Conservation (phyloP, 2,797 vertebrate genomes). For the Gallinago nigripennis region DNA sequence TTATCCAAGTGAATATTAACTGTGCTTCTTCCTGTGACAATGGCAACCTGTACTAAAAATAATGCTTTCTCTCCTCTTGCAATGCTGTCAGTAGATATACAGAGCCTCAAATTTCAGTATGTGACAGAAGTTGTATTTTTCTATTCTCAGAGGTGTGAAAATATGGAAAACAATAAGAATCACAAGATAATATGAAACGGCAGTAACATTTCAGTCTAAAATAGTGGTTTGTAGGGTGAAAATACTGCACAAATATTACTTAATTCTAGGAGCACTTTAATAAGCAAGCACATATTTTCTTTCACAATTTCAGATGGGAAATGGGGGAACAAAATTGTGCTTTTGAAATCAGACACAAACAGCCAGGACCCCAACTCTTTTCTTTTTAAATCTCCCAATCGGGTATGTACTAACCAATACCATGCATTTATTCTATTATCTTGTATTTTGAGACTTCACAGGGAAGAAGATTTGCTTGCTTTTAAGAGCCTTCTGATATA, state of each 20-base stretch:
- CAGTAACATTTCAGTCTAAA: background rate
- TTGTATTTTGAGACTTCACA: background rate
- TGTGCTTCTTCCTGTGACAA: background rate
- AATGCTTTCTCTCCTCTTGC: background rate
- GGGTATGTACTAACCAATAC: background rate
- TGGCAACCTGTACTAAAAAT: background rate
- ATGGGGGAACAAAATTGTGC: background rate
- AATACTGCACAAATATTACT: background rate
- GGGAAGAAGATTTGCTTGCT: background rate
- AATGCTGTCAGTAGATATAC: background rate
- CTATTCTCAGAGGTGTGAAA: background rate
- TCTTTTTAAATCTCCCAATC: background rate
- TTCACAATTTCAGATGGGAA: background rate
- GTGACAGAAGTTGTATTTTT: background rate
- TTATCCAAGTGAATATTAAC: background rate
- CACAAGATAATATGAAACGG: background rate
- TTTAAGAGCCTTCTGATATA: background rate
- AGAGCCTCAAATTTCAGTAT: background rate
- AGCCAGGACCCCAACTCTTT: rapidly evolving
- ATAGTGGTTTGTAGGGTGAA: background rate
- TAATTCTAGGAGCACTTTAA: background rate
- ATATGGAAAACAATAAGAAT: background rate
- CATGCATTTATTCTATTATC: background rate
- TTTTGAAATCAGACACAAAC: background rate
- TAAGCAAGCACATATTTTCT: background rate